These are phyloP conservation scores for Varroa destructor DNA, from an alignment of 1,140 invertebrate genomes.

Conservation along the genomic window DNA sequence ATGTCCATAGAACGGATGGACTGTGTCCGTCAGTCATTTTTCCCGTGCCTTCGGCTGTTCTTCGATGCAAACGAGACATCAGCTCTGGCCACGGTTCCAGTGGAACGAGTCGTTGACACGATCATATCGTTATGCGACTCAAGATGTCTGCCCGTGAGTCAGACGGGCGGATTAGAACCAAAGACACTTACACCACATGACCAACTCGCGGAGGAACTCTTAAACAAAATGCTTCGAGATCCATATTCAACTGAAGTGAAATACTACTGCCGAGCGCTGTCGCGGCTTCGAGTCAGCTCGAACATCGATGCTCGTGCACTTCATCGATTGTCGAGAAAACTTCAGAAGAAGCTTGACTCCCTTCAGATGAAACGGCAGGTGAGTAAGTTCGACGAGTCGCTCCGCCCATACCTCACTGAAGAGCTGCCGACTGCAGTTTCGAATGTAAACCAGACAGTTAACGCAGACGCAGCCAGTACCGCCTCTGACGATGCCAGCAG, in stretches of 20 bases:
- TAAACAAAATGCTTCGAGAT: background rate
- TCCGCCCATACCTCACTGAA: background rate
- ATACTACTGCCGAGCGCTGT: conserved; percentile 16
- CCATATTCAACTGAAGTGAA: conserved; percentile 6
- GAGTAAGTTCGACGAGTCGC: background rate
- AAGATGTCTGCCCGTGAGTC: background rate
- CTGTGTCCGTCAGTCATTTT: background rate
- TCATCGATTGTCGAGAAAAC: conserved; percentile 5
- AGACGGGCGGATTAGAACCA: background rate
- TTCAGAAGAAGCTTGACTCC: background rate
- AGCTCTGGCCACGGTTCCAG: background rate
- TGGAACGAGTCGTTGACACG: conserved; percentile 16
- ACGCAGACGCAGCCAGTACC: too few species aligned
- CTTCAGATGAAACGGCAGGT: background rate
- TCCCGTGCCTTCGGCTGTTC: conserved; percentile 18
- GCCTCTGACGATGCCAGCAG: too few species aligned
- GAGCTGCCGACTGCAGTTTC: background rate
- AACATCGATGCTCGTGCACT: background rate
- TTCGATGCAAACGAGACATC: background rate
- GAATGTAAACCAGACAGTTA: background rate
- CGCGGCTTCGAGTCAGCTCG: background rate
- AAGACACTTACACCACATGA: conserved; percentile 4
- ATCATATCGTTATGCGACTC: conserved; percentile 7
- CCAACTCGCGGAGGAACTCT: conserved; percentile 6
- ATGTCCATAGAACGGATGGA: conserved; percentile 15